A percentile compares a stretch with the other conserved stretches of the same genome.
phyloP scores from a whole-genome alignment of 2,888 invertebrate species.

The Abscondita cerata region DNA sequence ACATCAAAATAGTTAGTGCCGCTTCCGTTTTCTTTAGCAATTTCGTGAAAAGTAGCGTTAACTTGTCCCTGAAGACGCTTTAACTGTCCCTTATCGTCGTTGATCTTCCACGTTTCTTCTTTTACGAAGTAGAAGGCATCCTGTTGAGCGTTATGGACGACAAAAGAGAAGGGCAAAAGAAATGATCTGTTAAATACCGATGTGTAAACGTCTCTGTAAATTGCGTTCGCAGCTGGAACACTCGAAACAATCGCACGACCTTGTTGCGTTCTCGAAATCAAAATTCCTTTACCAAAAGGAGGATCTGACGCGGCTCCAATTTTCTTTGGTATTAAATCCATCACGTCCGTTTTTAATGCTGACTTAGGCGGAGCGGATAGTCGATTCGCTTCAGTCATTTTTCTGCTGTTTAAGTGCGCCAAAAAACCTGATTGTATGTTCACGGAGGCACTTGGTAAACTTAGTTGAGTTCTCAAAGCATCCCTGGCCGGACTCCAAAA shows the following conservation, averaged over 20 bases:
- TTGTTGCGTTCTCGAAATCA: conserved; percentile 80
- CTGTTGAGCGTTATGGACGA: conserved; percentile 87
- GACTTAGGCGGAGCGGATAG: conserved; percentile 81
- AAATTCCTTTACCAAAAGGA: conserved; percentile 86
- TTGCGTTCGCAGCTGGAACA: conserved; percentile 88
- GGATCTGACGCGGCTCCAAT: conserved; percentile 87
- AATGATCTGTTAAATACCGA: conserved; percentile 91
- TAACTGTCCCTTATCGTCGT: conserved; percentile 86
- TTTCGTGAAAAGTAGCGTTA: conserved; percentile 90
- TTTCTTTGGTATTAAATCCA: conserved; percentile 75
- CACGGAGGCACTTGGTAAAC: conserved; percentile 61
- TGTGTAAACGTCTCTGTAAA: conserved; percentile 90
- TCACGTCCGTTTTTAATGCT: conserved; percentile 79
- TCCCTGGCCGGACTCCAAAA: conserved; percentile 61
- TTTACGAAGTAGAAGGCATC: conserved; percentile 95
- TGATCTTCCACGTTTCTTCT: conserved; percentile 88
- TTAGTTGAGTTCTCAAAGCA: conserved; percentile 62
- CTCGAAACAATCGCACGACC: conserved; percentile 85
- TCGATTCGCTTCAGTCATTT: conserved; percentile 78
- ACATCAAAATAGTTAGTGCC: conserved; percentile 83
- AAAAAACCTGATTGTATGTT: conserved; percentile 85
- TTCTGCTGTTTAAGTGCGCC: conserved; percentile 79
- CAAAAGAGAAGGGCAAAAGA: conserved; percentile 85
- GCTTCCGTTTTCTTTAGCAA: conserved; percentile 71
- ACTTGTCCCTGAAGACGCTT: conserved; percentile 90